A percentile compares a stretch with the other conserved stretches of the same genome.
Evolutionary conservation across 37 sponge, comb jelly and placozoan genomes (phyloP).

Genomic region (Axinella damicornis): DNA sequence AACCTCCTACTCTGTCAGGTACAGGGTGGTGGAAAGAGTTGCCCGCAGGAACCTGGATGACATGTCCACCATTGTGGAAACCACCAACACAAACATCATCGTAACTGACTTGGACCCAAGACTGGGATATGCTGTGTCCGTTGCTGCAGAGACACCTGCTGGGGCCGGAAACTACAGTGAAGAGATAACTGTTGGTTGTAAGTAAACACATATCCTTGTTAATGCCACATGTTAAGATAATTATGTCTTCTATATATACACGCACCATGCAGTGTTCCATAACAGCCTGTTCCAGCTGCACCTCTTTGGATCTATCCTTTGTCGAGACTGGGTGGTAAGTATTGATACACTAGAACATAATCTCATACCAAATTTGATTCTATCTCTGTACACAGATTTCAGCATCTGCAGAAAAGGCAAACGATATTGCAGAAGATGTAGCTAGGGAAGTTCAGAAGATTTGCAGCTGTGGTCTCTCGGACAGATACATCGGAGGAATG

Average conservation of each 20-base stretch:
- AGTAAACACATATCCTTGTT: too few species aligned
- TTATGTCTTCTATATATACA: too few species aligned
- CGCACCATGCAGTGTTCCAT: conserved; percentile 39
- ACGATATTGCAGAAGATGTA: background rate
- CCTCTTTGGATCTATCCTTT: conserved; percentile 28
- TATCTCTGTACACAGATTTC: too few species aligned
- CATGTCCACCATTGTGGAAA: background rate
- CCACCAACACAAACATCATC: background rate
- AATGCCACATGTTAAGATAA: too few species aligned
- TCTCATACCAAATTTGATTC: too few species aligned
- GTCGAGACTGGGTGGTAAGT: conserved; percentile 43
- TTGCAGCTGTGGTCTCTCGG: conserved; percentile 8
- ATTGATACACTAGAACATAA: too few species aligned
- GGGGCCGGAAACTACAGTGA: conserved; percentile 15
- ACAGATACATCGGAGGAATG: background rate
- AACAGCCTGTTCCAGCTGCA: conserved; percentile 33
- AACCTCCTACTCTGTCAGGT: background rate
- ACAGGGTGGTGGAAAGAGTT: background rate
- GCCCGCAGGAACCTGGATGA: too few species aligned
- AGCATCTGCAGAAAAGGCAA: background rate
- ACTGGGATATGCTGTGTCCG: background rate
- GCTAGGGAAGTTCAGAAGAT: background rate
- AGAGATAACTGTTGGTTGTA: too few species aligned
- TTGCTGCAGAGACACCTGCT: conserved; percentile 11
- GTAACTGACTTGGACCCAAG: conserved; percentile 8